phyloP scores from a whole-genome alignment of 2,797 vertebrate genomes.

The Acrossocheilus fasciatus region DNA sequence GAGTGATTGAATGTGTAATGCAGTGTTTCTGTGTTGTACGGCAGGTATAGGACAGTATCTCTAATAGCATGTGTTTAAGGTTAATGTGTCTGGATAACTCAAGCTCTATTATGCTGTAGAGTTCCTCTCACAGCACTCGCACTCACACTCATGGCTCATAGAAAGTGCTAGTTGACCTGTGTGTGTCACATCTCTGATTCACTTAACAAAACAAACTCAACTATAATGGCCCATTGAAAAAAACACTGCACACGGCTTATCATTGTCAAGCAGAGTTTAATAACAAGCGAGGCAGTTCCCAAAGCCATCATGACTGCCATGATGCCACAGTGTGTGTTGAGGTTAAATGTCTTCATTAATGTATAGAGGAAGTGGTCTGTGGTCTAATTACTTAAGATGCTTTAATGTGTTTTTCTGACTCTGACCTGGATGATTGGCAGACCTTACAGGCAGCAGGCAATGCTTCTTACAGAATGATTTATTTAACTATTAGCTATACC shows the following conservation, averaged over 20 bases:
- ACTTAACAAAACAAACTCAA: slow-evolving; percentile 19
- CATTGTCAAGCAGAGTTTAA: background rate
- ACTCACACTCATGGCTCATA: slow-evolving; percentile 17
- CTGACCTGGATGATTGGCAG: background rate
- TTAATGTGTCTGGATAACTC: slow-evolving; percentile 38
- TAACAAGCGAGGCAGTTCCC: background rate
- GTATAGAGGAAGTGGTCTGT: background rate
- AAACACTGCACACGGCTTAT: background rate
- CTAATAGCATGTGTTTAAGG: slow-evolving; percentile 32
- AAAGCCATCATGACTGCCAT: background rate
- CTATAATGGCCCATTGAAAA: slow-evolving; percentile 18
- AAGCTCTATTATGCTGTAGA: slow-evolving; percentile 24
- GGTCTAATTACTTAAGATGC: background rate
- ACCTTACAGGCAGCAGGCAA: background rate
- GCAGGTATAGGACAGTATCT: background rate
- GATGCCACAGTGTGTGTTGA: background rate
- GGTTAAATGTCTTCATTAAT: slow-evolving; percentile 5
- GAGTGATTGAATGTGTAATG: background rate
- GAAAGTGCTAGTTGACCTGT: slow-evolving; percentile 37
- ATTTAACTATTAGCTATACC: background rate
- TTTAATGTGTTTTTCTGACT: background rate
- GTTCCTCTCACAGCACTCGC: background rate
- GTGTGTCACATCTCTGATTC: slow-evolving; percentile 16
- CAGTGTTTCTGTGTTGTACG: background rate
- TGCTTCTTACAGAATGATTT: background rate